Percentiles rank a stretch among this genome's conserved stretches.
Conservation (phyloP, 1,140 invertebrate species). For the Drosophila pallidifrons region DNA sequence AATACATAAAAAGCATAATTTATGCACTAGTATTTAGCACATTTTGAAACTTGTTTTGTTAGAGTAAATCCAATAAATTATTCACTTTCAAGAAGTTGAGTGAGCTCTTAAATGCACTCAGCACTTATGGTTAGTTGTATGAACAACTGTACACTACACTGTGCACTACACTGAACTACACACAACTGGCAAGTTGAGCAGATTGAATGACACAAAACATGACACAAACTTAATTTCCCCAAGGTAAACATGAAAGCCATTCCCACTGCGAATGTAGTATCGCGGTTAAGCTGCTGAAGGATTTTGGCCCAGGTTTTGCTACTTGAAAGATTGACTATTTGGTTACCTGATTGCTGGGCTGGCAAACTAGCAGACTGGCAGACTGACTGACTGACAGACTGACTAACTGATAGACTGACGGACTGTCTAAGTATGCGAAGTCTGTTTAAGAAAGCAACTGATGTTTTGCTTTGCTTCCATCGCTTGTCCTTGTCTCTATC, state of each 20-base stretch:
- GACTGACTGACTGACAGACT: no score
- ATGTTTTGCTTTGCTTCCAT: not conserved
- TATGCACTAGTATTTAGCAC: no score
- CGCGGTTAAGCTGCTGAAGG: conserved; percentile 15
- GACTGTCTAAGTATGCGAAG: not conserved
- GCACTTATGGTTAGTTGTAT: no score
- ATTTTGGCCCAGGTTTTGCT: not conserved
- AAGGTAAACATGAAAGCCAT: conserved; percentile 63
- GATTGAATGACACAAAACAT: conserved; percentile 71
- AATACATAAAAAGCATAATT: no score
- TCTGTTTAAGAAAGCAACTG: not conserved
- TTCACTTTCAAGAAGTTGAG: no score
- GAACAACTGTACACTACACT: no score
- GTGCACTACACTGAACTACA: no score
- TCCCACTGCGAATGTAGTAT: conserved; percentile 29
- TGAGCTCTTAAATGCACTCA: no score
- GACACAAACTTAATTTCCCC: conserved; percentile 82
- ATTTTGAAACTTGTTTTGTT: no score
- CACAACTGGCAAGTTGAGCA: not conserved
- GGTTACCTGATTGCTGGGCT: no score
- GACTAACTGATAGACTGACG: not conserved
- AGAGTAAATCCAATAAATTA: no score
- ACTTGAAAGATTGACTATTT: conserved; percentile 21
- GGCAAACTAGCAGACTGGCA: no score
- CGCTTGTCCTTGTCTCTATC: not conserved